These are phyloP conservation scores for Chaitophorus viminalis DNA, from an alignment of 2,888 invertebrate species.

Conservation along the genomic window DNA sequence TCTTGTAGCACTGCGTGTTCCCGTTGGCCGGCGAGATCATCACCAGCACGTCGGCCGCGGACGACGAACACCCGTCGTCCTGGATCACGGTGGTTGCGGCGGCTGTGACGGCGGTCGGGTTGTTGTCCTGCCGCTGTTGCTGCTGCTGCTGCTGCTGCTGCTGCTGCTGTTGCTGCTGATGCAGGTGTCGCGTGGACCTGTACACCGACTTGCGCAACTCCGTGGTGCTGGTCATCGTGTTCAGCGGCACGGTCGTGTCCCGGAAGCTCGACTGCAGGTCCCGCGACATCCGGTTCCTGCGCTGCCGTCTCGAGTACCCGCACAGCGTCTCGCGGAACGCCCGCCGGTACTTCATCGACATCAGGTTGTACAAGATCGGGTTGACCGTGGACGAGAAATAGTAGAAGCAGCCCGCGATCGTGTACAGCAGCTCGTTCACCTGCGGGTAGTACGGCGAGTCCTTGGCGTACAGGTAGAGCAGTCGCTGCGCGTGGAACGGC, in stretches of 20 bases:
- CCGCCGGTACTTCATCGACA: slow-evolving; percentile 78
- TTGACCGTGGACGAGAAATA: slow-evolving; percentile 86
- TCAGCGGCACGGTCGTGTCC: slow-evolving; percentile 70
- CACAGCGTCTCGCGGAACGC: slow-evolving; percentile 82
- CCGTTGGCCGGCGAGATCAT: slow-evolving; percentile 63
- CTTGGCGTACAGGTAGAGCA: slow-evolving; percentile 82
- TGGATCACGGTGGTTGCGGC: background rate
- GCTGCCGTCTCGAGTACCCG: slow-evolving; percentile 70
- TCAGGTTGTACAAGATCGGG: slow-evolving; percentile 86
- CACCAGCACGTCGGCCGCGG: slow-evolving; percentile 62
- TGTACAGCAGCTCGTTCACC: slow-evolving; percentile 83
- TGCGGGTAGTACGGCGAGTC: slow-evolving; percentile 73
- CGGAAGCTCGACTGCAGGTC: slow-evolving; percentile 71
- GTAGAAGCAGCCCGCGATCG: slow-evolving; percentile 82
- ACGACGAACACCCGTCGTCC: background rate
- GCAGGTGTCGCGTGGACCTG: slow-evolving; percentile 16
- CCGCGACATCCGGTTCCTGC: slow-evolving; percentile 64
- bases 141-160: background rate
- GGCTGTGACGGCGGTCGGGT: background rate
- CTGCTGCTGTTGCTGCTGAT: background rate
- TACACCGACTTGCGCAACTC: slow-evolving; percentile 52
- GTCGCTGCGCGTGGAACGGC: slow-evolving; percentile 91
- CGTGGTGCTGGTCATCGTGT: slow-evolving; percentile 58
- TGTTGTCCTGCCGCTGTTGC: background rate
- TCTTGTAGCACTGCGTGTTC: slow-evolving; percentile 63